Percentiles rank a stretch among this genome's conserved stretches.
Conservation (phyloP, 2,888 invertebrate species). For the Cataglyphis rosenhaueri region DNA sequence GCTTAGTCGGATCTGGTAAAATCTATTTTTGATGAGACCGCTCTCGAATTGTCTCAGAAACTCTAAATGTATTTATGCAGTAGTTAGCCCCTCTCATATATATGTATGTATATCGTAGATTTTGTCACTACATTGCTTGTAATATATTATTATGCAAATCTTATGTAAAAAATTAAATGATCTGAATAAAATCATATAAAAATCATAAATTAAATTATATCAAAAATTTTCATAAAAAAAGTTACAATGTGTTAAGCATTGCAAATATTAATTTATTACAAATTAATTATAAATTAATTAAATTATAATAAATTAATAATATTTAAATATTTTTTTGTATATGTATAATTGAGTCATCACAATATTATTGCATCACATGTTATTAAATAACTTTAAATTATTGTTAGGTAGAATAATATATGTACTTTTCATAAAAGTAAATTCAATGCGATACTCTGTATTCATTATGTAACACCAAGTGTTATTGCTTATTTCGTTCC, state of each 20-base stretch:
- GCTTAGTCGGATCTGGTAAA: neutral
- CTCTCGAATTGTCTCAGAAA: constrained; percentile 48
- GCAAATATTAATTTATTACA: constrained; percentile 24
- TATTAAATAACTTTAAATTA: neutral
- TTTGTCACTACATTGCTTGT: neutral
- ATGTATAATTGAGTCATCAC: neutral
- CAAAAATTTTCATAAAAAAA: neutral
- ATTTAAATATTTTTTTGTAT: neutral
- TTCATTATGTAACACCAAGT: constrained; percentile 6
- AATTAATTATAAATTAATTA: constrained; percentile 11
- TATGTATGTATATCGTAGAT: neutral
- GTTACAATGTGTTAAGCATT: neutral
- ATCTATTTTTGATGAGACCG: constrained; percentile 57
- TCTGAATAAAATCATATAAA: neutral
- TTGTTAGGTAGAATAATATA: neutral
- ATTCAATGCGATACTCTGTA: neutral
- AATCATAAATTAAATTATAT: neutral
- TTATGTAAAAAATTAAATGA: constrained; percentile 16
- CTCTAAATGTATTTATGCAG: constrained; percentile 44
- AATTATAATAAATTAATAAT: constrained; percentile 1
- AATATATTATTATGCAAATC: constrained; percentile 7
- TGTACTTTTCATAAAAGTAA: neutral
- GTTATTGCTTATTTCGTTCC: constrained; percentile 50
- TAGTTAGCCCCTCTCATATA: constrained; percentile 34
- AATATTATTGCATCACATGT: neutral